Conservation (phyloP, 2,888 invertebrate genomes). For the Tetrapedia diversipes region DNA sequence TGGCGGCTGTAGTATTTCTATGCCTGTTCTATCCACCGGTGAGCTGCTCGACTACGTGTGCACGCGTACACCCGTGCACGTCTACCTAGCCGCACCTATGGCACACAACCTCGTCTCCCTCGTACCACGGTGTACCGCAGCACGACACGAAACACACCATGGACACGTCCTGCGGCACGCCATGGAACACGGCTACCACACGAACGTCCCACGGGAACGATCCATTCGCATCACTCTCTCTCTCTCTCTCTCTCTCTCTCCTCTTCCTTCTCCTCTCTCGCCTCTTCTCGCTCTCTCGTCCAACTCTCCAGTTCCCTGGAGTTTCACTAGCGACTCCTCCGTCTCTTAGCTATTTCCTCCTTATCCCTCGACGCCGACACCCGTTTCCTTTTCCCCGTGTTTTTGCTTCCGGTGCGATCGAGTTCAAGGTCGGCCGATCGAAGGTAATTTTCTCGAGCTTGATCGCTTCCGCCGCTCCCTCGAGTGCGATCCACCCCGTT, state of each 20-base stretch:
- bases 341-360: constrained; percentile 9
- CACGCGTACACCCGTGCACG: constrained; percentile 17
- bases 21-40: constrained; percentile 25
- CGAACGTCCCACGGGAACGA: constrained; percentile 63
- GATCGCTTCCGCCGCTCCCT: constrained; percentile 63
- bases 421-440: constrained; percentile 68
- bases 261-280: neutral
- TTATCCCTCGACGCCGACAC: neutral
- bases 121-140: constrained; percentile 66
- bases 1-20: constrained; percentile 55
- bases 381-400: constrained; percentile 21
- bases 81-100: constrained; percentile 38
- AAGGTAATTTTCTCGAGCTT: constrained; percentile 66
- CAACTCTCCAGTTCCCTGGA: too few relatives aligned
- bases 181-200: constrained; percentile 66
- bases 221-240: constrained; percentile 65
- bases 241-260: neutral
- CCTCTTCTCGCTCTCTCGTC: constrained; percentile 47
- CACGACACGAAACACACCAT: constrained; percentile 71
- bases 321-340: constrained; percentile 11
- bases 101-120: constrained; percentile 30
- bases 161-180: constrained; percentile 72
- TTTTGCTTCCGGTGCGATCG: constrained; percentile 49
- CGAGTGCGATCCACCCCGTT: constrained; percentile 54
- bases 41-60: neutral